These are phyloP conservation scores for Drosophila grimshawi DNA, from an alignment of 1,140 invertebrate species.

Conservation along the genomic window DNA sequence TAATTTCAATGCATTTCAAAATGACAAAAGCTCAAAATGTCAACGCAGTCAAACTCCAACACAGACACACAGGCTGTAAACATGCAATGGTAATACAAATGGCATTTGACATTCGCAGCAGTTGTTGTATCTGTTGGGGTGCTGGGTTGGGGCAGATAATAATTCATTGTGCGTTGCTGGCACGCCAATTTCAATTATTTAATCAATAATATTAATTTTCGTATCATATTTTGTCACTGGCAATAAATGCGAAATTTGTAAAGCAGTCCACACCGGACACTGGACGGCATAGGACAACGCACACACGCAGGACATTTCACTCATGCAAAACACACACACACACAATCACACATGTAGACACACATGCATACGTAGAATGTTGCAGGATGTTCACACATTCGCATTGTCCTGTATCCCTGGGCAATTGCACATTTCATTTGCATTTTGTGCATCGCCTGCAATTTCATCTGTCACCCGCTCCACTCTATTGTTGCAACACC, in stretches of 20 bases:
- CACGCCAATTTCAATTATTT: conserved; percentile 83
- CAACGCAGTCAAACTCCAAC: conserved; percentile 49
- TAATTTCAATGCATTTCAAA: conserved; percentile 43
- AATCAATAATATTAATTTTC: conserved; percentile 84
- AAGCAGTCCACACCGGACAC: conserved; percentile 59
- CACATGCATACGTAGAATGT: not conserved
- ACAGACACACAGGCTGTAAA: conserved; percentile 12
- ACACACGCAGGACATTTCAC: conserved; percentile 66
- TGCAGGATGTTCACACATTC: conserved; percentile 74
- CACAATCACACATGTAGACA: not conserved
- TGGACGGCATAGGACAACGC: conserved; percentile 20
- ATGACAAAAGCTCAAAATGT: conserved; percentile 45
- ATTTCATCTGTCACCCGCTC: conserved; percentile 66
- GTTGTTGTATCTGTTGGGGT: conserved; percentile 9
- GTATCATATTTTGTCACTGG: conserved; percentile 83
- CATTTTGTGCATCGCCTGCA: conserved; percentile 80
- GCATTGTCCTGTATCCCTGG: conserved; percentile 61
- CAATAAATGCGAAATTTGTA: conserved; percentile 83
- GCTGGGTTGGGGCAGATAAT: conserved; percentile 22
- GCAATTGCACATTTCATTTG: conserved; percentile 76
- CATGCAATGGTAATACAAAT: conserved; percentile 40
- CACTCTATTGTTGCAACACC: not conserved
- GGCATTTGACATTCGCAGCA: conserved; percentile 38
- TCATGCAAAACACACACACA: conserved; percentile 57
- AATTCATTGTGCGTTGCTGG: conserved; percentile 51